Percentiles rank a stretch among this genome's conserved stretches.
Evolutionary conservation across 1,140 invertebrate species (phyloP).

Genomic region (Bombus haemorrhoidalis): DNA sequence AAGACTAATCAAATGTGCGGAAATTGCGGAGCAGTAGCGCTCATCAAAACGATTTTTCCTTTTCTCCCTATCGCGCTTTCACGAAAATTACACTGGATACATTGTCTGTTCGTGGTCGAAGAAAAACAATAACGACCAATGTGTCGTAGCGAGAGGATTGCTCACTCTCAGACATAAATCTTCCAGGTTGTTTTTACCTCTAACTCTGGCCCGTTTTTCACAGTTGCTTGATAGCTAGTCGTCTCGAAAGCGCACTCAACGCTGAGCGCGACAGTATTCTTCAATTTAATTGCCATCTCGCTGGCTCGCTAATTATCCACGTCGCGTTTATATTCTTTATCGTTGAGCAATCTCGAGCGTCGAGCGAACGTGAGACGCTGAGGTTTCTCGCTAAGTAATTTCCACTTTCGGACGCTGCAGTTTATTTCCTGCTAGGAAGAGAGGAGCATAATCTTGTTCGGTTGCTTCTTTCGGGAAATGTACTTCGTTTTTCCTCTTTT

Average conservation of each 20-base stretch:
- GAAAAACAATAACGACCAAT: slow-evolving; percentile 32
- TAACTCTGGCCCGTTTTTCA: not conserved
- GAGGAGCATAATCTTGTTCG: not conserved
- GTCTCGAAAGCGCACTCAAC: slow-evolving; percentile 27
- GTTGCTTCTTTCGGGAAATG: not conserved
- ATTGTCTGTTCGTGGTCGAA: not conserved
- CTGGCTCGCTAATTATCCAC: slow-evolving; percentile 41
- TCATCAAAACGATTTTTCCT: not conserved
- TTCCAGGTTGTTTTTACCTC: not conserved
- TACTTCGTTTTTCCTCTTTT: not conserved
- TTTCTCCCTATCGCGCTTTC: not conserved
- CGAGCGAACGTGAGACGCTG: not conserved
- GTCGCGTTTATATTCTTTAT: slow-evolving; percentile 26
- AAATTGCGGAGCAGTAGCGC: not conserved
- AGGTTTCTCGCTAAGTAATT: slow-evolving; percentile 22
- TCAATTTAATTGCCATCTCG: slow-evolving; percentile 49
- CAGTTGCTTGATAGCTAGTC: slow-evolving; percentile 20
- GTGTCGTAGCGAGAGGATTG: slow-evolving; percentile 14
- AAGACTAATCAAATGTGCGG: not conserved
- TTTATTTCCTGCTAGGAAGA: not conserved
- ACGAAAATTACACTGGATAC: slow-evolving; percentile 1
- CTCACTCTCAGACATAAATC: slow-evolving; percentile 40
- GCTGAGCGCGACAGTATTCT: slow-evolving; percentile 29
- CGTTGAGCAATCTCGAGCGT: not conserved
- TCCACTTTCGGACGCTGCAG: not conserved